Conservation (phyloP, 1,140 invertebrate species). For the Cecropterus lyciades region DNA sequence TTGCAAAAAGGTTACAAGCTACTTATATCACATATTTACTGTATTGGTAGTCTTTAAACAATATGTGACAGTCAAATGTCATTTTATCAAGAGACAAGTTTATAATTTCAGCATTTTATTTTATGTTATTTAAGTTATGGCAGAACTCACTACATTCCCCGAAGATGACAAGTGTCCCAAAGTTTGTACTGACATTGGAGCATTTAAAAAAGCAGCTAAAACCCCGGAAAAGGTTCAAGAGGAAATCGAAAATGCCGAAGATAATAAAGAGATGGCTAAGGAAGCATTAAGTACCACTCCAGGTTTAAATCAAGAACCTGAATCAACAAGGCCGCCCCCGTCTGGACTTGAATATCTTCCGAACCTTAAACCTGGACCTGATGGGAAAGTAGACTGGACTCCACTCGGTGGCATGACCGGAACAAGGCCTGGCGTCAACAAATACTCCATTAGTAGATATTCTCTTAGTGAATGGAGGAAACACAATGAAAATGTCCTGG, state of each 20-base stretch:
- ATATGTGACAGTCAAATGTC: conserved; percentile 14
- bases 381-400: conserved; percentile 88
- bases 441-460: conserved; percentile 89
- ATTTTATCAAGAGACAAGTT: not conserved
- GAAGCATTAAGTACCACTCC: conserved; percentile 6
- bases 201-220: conserved; percentile 66
- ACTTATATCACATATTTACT: no score
- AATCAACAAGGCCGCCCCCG: conserved; percentile 31
- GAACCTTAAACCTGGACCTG: conserved; percentile 87
- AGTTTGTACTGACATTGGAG: conserved; percentile 67
- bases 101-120: not conserved
- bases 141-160: conserved; percentile 58
- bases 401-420: conserved; percentile 88
- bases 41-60: no score
- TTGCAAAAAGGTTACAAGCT: no score
- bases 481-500: conserved; percentile 86
- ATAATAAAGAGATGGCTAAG: conserved; percentile 37
- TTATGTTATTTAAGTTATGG: conserved; percentile 40
- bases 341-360: conserved; percentile 74
- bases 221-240: conserved; percentile 56
- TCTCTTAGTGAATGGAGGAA: conserved; percentile 88
- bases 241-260: conserved; percentile 53
- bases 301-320: conserved; percentile 30
- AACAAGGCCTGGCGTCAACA: conserved; percentile 88
- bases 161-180: conserved; percentile 68